phyloP scores from a whole-genome alignment of 2,113 vertebrate genomes.

The Tricholaema leucomelas region DNA sequence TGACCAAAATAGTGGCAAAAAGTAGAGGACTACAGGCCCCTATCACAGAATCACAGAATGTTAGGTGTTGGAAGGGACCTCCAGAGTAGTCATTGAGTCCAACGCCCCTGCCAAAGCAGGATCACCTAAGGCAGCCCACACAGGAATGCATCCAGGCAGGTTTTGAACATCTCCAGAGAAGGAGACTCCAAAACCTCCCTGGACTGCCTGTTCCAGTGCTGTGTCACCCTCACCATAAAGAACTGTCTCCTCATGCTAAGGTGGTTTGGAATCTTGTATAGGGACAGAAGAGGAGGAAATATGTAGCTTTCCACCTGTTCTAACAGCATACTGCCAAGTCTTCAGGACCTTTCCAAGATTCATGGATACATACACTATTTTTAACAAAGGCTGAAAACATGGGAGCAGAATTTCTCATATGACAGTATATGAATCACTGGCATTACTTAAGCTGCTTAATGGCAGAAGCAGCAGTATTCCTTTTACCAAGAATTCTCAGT shows the following conservation, averaged over 20 bases:
- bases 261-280: neutral
- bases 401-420: neutral
- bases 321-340: neutral
- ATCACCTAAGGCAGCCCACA: too few species aligned
- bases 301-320: neutral
- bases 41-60: too few species aligned
- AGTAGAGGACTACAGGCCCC: neutral
- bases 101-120: too few species aligned
- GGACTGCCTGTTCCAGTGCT: too few species aligned
- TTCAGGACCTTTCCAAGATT: neutral
- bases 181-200: too few species aligned
- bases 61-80: too few species aligned
- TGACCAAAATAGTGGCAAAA: neutral
- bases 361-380: rapidly evolving
- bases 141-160: too few species aligned
- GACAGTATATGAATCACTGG: neutral
- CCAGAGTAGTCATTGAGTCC: too few species aligned
- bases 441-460: neutral
- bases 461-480: neutral
- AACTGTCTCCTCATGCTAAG: neutral
- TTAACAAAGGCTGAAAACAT: neutral
- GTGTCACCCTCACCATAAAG: too few species aligned
- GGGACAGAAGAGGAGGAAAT: neutral
- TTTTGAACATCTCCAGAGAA: too few species aligned
- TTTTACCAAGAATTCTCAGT: neutral